Base-by-base conservation (phyloP, 2,797 vertebrate species). In the Diceros bicornis region DNA sequence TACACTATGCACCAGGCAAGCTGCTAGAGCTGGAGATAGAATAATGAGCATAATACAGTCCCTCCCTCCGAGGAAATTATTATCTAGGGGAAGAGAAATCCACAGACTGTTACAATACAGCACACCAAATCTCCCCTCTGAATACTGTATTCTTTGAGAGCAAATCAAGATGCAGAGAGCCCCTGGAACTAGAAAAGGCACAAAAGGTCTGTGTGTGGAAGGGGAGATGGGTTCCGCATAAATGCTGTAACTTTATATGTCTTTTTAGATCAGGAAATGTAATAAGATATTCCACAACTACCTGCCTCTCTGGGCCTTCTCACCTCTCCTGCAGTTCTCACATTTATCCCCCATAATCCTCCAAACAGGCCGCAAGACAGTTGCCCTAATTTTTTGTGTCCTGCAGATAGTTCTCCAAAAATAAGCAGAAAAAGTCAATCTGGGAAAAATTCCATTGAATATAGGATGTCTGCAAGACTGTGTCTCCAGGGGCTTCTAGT, bases 21-120 rank as follows among this genome's bases (percentile, higher is more conserved):
- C 55, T 68, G 57, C 32, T 37, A 71, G 57, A 41, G 44, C 34
- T 44, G 52, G 55, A 4, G 29, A 79, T 47, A 62, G 3, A 90
- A 77, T 69, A 94, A 74, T 62, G 50, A 95, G 34, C 23, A 55
- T 23, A 57, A 64, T 52, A 68, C 4, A 44, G 27, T 34, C 62
- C 64, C 34, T 81, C 25, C 78, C 74, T 88, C 72, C 81, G 86
- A 94, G 20, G 34, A 91, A 92, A 85, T 77, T 68, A 27, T 78
- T 62, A 62, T 59, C 62, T 41, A 52, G 29, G 50, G 23, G 10
- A 92, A 79, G 75, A 85, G 68, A 82, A 93, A 62, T 81, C 32
- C 77, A 34, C 17, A 62, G 37, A 23, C 59, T 44, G 41, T 71
- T n/a, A 55, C 3, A 87, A 57, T 37, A 52, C 1, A 50, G 18